Percentiles rank a stretch among this genome's conserved stretches.
These are phyloP conservation scores for Chlorodrepanis virens DNA, from an alignment of 2,113 vertebrate genomes.

Conservation along the genomic window DNA sequence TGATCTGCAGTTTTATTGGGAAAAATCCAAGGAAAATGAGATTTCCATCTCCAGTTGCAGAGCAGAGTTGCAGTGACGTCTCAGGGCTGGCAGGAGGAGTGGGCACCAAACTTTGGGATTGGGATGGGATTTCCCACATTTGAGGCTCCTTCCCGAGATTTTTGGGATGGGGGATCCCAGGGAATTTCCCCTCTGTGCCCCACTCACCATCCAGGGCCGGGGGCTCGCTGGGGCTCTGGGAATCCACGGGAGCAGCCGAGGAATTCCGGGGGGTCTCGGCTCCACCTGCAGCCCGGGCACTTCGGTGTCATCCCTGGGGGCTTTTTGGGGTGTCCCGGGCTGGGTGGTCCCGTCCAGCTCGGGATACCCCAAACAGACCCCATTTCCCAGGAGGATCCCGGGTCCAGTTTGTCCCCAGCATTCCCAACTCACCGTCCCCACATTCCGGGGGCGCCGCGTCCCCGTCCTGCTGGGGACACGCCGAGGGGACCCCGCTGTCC, in stretches of 20 bases:
- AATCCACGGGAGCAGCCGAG: constrained; percentile 73
- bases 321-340: background rate
- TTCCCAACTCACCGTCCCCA: background rate
- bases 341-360: background rate
- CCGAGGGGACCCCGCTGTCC: background rate
- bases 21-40: background rate
- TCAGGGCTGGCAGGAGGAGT: background rate
- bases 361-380: rapidly evolving
- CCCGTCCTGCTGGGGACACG: background rate
- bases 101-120: background rate
- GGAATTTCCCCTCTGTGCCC: rapidly evolving
- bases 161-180: background rate
- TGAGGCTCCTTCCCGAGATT: background rate
- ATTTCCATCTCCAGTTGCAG: background rate
- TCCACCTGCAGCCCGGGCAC: background rate
- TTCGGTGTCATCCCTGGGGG: rapidly evolving
- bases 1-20: background rate
- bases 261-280: background rate
- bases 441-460: rapidly evolving
- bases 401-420: background rate
- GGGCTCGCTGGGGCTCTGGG: constrained; percentile 76
- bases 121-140: background rate
- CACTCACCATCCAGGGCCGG: constrained; percentile 77
- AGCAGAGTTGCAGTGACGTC: background rate
- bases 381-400: rapidly evolving